phyloP scores from a whole-genome alignment of 2,113 vertebrate species.

The Furnarius figulus region DNA sequence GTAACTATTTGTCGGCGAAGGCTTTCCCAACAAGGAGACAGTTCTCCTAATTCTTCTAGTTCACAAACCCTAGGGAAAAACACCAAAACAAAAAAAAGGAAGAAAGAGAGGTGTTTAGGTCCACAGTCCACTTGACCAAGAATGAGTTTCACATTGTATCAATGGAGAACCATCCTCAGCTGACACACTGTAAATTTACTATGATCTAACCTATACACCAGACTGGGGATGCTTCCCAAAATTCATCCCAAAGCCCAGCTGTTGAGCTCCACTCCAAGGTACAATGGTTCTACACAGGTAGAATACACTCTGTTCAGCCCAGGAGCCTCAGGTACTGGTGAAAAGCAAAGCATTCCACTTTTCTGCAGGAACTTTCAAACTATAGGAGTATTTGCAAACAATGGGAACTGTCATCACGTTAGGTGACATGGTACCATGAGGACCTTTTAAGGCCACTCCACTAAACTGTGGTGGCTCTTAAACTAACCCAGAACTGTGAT shows the following conservation, averaged over 20 bases:
- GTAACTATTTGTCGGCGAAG: conserved; percentile 93
- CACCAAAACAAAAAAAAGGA: neutral
- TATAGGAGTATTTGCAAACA: neutral
- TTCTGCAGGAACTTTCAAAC: neutral
- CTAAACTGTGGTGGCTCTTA: neutral
- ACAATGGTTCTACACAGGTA: neutral
- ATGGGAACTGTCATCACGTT: neutral
- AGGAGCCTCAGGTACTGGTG: neutral
- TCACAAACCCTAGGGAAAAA: conserved; percentile 84
- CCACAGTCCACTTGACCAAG: neutral
- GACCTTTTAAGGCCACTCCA: neutral
- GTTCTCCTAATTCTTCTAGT: conserved; percentile 92
- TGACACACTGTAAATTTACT: neutral
- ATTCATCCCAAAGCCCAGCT: neutral
- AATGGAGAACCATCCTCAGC: neutral
- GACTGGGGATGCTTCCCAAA: neutral
- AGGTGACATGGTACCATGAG: neutral
- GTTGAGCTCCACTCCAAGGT: neutral
- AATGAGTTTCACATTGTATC: neutral
- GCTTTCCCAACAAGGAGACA: conserved; percentile 97
- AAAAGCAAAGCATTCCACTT: neutral
- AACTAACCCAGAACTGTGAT: neutral
- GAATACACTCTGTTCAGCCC: neutral
- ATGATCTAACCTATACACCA: neutral
- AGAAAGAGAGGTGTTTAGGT: neutral